These are phyloP conservation scores for Bos javanicus DNA, from an alignment of 2,113 vertebrate species.

Conservation along the genomic window DNA sequence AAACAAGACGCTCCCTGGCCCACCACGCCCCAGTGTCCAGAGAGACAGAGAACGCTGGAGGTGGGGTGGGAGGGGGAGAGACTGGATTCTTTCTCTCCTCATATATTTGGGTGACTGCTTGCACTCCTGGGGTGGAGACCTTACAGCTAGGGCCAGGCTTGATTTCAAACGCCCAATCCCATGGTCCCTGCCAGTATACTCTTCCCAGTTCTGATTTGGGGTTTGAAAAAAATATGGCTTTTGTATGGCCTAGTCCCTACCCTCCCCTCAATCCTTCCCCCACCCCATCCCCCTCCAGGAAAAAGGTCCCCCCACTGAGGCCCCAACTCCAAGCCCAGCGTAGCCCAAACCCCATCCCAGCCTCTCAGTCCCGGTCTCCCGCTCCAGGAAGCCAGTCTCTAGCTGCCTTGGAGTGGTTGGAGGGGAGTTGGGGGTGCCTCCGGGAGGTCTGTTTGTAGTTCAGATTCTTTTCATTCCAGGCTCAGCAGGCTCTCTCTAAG, in stretches of 20 bases:
- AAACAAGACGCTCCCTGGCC: neutral
- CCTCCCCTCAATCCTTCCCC: neutral
- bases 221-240: slow-evolving; percentile 11
- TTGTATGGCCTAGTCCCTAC: neutral
- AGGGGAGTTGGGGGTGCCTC: slow-evolving; percentile 35
- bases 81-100: neutral
- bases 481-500: slow-evolving; percentile 64
- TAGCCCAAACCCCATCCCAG: neutral
- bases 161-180: neutral
- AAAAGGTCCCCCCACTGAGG: neutral
- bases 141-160: neutral
- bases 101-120: neutral
- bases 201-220: neutral
- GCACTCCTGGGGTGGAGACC: neutral
- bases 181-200: neutral
- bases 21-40: neutral
- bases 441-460: slow-evolving; percentile 72
- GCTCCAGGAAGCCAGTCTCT: slow-evolving; percentile 48
- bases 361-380: neutral
- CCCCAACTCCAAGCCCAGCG: neutral
- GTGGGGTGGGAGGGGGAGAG: no score
- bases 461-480: slow-evolving; percentile 71
- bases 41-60: neutral
- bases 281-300: neutral
- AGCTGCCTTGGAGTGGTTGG: neutral